Evolutionary conservation across 2,888 invertebrate genomes (phyloP).

Genomic region (Steinernema scapterisci): DNA sequence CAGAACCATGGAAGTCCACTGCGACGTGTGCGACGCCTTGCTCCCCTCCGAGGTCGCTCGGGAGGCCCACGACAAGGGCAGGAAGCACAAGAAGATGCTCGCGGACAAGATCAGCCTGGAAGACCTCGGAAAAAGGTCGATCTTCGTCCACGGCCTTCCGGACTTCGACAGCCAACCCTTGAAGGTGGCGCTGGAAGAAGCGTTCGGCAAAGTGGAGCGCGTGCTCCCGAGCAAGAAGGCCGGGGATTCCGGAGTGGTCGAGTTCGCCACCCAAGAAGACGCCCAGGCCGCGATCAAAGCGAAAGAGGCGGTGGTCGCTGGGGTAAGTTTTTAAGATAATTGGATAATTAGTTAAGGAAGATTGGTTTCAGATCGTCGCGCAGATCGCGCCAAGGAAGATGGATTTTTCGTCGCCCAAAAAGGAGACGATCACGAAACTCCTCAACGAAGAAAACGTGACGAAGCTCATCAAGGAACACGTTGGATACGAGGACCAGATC

Average conservation of each 20-base stretch:
- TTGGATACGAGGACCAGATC: background rate
- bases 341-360: background rate
- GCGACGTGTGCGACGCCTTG: slow-evolving; percentile 36
- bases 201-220: slow-evolving; percentile 38
- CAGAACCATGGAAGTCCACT: slow-evolving; percentile 27
- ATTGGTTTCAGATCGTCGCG: background rate
- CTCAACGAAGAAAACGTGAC: background rate
- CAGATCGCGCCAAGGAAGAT: background rate
- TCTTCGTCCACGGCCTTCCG: slow-evolving; percentile 36
- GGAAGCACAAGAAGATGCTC: slow-evolving; percentile 26
- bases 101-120: slow-evolving; percentile 10
- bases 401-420: background rate
- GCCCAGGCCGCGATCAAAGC: slow-evolving; percentile 34
- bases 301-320: slow-evolving; percentile 36
- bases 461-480: background rate
- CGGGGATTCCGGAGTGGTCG: slow-evolving; percentile 37
- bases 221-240: slow-evolving; percentile 36
- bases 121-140: slow-evolving; percentile 36
- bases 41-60: slow-evolving; percentile 31
- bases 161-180: slow-evolving; percentile 16
- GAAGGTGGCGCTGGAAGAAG: slow-evolving; percentile 1
- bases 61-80: slow-evolving; percentile 34
- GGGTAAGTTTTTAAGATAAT: background rate
- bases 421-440: background rate
- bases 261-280: slow-evolving; percentile 33